These are phyloP conservation scores for Silurus glanis DNA, from an alignment of 2,113 vertebrate genomes.

Conservation along the genomic window DNA sequence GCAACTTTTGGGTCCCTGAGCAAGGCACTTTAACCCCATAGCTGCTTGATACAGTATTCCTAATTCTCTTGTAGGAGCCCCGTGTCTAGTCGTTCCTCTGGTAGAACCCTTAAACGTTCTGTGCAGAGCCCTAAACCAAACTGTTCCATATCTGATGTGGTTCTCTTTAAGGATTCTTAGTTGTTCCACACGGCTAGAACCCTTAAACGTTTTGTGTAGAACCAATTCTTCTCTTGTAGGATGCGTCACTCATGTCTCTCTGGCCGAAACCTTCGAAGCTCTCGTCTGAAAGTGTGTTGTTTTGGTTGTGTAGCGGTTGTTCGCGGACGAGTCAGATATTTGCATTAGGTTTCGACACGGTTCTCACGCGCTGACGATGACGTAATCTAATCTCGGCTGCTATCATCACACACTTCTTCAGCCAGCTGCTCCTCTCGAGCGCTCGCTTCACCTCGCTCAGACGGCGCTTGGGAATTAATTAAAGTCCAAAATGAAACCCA, in stretches of 20 bases:
- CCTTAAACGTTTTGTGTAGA: neutral
- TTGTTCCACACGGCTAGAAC: neutral
- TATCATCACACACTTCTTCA: neutral
- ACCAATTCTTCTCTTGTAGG: neutral
- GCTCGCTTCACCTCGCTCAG: neutral
- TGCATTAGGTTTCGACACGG: neutral
- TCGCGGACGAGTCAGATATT: too few species aligned
- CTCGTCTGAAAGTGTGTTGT: too few species aligned
- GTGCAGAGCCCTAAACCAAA: neutral
- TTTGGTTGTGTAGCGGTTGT: too few species aligned
- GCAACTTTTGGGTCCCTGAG: too few species aligned
- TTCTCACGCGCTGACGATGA: neutral
- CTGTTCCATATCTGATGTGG: neutral
- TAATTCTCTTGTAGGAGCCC: too few species aligned
- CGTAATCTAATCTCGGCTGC: neutral
- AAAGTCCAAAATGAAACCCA: neutral
- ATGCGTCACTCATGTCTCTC: neutral
- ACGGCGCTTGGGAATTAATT: neutral
- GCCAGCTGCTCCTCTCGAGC: neutral
- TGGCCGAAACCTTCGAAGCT: neutral
- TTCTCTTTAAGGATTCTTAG: neutral
- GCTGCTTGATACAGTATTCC: too few species aligned
- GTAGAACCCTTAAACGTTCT: neutral
- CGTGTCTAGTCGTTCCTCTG: neutral
- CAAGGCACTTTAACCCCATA: too few species aligned